Conservation (phyloP, 2,888 invertebrate species). For the Chromoteleia sp. region DNA sequence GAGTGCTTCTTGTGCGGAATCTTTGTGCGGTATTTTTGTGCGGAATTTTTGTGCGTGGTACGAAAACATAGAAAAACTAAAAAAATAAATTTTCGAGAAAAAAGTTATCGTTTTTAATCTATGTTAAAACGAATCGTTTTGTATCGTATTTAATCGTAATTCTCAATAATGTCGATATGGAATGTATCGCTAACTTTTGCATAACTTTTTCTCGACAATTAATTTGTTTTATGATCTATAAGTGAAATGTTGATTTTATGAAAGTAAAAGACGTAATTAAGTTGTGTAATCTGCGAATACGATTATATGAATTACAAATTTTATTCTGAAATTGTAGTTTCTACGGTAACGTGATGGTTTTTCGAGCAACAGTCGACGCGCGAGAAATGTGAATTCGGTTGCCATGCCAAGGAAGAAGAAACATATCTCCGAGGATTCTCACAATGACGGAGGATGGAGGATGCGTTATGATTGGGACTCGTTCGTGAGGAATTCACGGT, state of each 20-base stretch:
- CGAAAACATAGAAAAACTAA: background rate
- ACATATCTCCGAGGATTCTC: constrained; percentile 12
- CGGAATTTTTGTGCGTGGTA: background rate
- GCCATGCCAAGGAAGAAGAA: constrained; percentile 48
- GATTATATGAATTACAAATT: too few species aligned
- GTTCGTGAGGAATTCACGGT: constrained; percentile 17
- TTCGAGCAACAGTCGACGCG: background rate
- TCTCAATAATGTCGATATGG: too few species aligned
- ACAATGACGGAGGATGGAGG: constrained; percentile 29
- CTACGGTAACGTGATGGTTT: constrained; percentile 3
- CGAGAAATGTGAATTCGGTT: constrained; percentile 7
- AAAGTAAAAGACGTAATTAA: too few species aligned
- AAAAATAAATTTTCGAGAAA: background rate
- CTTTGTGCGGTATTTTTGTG: background rate
- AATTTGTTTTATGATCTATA: too few species aligned
- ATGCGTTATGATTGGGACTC: constrained; percentile 29
- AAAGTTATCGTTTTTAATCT: too few species aligned
- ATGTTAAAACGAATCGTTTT: too few species aligned
- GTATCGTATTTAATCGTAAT: too few species aligned
- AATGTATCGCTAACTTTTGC: too few species aligned
- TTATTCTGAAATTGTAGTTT: too few species aligned
- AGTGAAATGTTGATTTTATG: too few species aligned
- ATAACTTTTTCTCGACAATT: too few species aligned
- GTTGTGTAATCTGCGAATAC: too few species aligned
- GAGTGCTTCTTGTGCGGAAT: background rate